Conservation (phyloP, 2,113 vertebrate species). For the Oceanites oceanicus region DNA sequence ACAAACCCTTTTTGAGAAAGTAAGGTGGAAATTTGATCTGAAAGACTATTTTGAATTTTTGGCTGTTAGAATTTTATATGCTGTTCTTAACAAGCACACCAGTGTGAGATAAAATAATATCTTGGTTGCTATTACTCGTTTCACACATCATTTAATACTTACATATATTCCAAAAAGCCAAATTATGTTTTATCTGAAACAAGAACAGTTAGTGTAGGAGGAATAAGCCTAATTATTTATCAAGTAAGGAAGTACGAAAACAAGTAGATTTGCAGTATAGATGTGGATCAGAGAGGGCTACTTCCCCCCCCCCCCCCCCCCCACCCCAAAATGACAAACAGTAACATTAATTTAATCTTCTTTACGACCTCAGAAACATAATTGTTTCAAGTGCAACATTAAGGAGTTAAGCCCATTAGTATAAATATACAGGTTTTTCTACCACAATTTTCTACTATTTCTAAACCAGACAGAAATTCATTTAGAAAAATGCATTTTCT, state of each 20-base stretch:
- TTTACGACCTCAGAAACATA: background rate
- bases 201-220: background rate
- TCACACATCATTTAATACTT: background rate
- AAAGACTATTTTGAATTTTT: background rate
- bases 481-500: background rate
- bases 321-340: background rate
- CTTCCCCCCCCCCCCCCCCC: rapidly evolving
- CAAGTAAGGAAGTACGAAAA: background rate
- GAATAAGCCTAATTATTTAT: background rate
- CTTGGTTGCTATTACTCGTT: background rate
- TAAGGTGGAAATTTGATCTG: background rate
- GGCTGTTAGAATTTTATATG: background rate
- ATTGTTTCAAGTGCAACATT: background rate
- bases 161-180: background rate
- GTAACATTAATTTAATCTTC: background rate
- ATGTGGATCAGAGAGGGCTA: background rate
- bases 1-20: background rate
- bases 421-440: background rate
- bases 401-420: background rate
- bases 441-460: background rate
- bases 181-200: background rate
- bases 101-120: background rate
- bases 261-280: background rate
- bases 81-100: background rate
- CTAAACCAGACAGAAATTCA: background rate